These are phyloP conservation scores for Chaetophractus vellerosus DNA, from an alignment of 2,797 vertebrate genomes.

Conservation along the genomic window DNA sequence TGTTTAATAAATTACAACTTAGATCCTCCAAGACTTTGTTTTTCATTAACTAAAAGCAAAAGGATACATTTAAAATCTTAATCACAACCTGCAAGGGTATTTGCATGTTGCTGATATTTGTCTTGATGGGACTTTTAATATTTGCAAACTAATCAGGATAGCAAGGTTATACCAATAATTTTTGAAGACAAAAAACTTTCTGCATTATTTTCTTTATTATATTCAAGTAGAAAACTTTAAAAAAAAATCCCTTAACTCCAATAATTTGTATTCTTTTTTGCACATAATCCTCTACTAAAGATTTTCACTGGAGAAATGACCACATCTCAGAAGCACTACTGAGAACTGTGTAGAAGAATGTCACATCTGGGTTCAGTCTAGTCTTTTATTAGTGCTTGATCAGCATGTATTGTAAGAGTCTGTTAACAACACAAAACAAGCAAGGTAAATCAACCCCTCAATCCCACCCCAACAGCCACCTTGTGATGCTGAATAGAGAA, in stretches of 20 bases:
- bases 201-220: conserved; percentile 86
- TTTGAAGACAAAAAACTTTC: conserved; percentile 92
- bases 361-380: conserved; percentile 84
- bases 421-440: conserved; percentile 83
- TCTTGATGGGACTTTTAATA: conserved; percentile 94
- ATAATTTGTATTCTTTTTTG: not conserved
- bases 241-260: conserved; percentile 68
- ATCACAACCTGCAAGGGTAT: conserved; percentile 98
- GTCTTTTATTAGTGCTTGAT: conserved; percentile 82
- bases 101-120: conserved; percentile 96
- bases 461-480: conserved; percentile 20
- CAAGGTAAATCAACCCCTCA: conserved; percentile 81
- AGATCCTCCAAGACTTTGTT: conserved; percentile 98
- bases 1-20: conserved; percentile 99
- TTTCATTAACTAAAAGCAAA: conserved; percentile 98
- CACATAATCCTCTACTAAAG: conserved; percentile 49
- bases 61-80: conserved; percentile 98
- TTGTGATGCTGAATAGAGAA: conserved; percentile 76
- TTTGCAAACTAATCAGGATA: conserved; percentile 93
- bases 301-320: conserved; percentile 69
- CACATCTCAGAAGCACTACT: conserved; percentile 68
- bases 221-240: conserved; percentile 82
- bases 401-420: conserved; percentile 69
- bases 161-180: conserved; percentile 94
- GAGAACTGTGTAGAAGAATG: conserved; percentile 83